Evolutionary conservation across 2,113 vertebrate species (phyloP).

Genomic region (Silurus meridionalis): DNA sequence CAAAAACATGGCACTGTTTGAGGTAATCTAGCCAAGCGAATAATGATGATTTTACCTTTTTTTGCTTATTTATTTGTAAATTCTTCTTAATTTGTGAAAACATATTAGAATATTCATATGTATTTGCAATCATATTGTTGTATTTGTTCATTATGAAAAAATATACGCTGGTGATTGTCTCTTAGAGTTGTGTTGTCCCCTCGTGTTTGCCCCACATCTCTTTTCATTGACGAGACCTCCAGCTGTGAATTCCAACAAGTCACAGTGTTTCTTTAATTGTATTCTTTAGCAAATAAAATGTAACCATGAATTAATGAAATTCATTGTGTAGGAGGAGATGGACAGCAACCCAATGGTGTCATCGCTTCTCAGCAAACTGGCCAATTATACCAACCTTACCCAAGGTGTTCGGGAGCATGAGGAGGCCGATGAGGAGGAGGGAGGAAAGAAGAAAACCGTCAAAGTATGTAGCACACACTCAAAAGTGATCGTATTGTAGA

Average conservation of each 20-base stretch:
- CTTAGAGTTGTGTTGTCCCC: neutral
- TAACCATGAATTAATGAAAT: neutral
- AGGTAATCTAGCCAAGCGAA: constrained; percentile 71
- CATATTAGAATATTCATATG: neutral
- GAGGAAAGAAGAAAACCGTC: constrained; percentile 76
- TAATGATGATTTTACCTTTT: neutral
- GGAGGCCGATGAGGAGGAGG: constrained; percentile 84
- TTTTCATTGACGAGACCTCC: constrained; percentile 42
- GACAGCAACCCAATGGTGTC: constrained; percentile 99
- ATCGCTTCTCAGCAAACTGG: constrained; percentile 91
- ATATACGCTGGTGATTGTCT: neutral
- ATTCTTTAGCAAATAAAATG: constrained; percentile 1
- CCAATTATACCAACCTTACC: constrained; percentile 94
- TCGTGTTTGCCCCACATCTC: neutral
- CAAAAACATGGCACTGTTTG: constrained; percentile 96
- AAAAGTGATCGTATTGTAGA: neutral
- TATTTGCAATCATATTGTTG: neutral
- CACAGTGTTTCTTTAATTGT: neutral
- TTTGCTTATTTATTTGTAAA: neutral
- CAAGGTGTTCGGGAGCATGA: constrained; percentile 96
- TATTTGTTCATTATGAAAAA: neutral
- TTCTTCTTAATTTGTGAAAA: neutral
- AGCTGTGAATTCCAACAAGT: constrained; percentile 37
- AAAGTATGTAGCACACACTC: constrained; percentile 59
- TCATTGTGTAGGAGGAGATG: constrained; percentile 88